Conservation (phyloP, 2,888 invertebrate genomes). For the Scelioninae gen. 2 region DNA sequence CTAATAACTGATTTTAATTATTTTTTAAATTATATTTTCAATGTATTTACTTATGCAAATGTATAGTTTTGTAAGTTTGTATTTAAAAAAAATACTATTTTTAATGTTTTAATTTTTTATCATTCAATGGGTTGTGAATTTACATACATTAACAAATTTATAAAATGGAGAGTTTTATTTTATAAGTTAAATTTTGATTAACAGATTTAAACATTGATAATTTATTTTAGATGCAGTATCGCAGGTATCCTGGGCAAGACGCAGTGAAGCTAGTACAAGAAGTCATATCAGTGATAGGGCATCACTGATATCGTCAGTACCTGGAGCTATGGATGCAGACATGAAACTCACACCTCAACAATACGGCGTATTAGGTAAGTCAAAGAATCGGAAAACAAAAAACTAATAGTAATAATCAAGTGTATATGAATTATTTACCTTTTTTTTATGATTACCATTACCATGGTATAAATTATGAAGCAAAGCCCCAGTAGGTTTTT, state of each 20-base stretch:
- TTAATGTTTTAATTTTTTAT: no score
- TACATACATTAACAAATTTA: no score
- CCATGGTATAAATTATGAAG: constrained; percentile 28
- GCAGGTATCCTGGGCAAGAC: constrained; percentile 73
- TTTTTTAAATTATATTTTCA: no score
- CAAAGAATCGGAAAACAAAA: no score
- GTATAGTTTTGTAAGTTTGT: no score
- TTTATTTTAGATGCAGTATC: constrained; percentile 69
- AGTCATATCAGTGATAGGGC: constrained; percentile 73
- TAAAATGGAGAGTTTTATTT: no score
- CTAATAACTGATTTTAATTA: no score
- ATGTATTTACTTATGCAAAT: no score
- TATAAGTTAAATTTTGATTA: no score
- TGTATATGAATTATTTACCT: constrained; percentile 35
- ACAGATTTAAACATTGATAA: constrained; percentile 12
- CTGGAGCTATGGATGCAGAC: constrained; percentile 77
- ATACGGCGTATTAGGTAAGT: constrained; percentile 92
- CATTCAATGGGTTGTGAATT: no score
- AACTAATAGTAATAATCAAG: constrained; percentile 25
- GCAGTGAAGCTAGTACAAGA: constrained; percentile 65
- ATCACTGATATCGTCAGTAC: constrained; percentile 72
- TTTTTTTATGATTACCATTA: no score
- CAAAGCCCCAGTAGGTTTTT: neutral
- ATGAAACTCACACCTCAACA: constrained; percentile 89
- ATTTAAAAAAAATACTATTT: no score